Conservation (phyloP, 2,113 vertebrate genomes). For the Lepus americanus region DNA sequence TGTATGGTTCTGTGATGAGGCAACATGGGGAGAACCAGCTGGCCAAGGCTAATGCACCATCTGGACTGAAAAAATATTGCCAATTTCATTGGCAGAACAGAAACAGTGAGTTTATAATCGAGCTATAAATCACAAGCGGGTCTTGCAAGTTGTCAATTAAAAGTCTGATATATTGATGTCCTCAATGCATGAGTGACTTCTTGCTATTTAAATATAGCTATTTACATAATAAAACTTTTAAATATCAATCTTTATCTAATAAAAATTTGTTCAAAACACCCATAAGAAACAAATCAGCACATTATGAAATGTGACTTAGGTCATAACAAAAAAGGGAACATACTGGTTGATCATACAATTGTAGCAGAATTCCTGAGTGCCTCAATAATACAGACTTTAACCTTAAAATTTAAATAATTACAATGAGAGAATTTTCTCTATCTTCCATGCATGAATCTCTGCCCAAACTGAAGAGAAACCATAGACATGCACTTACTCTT, state of each 20-base stretch:
- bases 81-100: constrained; percentile 88
- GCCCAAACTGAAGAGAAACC: background rate
- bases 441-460: background rate
- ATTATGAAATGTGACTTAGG: constrained; percentile 51
- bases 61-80: constrained; percentile 89
- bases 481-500: background rate
- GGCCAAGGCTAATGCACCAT: constrained; percentile 91
- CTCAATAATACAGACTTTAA: background rate
- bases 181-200: constrained; percentile 83
- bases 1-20: constrained; percentile 87
- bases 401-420: background rate
- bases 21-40: constrained; percentile 89
- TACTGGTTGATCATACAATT: background rate
- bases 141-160: constrained; percentile 92
- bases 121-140: constrained; percentile 94
- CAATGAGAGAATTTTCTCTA: background rate
- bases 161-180: constrained; percentile 85
- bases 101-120: constrained; percentile 90
- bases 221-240: constrained; percentile 73
- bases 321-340: background rate
- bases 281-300: constrained; percentile 57
- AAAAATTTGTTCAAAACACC: constrained; percentile 50
- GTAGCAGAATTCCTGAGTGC: background rate
- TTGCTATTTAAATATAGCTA: constrained; percentile 77
- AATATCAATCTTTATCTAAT: constrained; percentile 63